These are phyloP conservation scores for Champsocephalus esox DNA, from an alignment of 2,797 vertebrate species.

Conservation along the genomic window DNA sequence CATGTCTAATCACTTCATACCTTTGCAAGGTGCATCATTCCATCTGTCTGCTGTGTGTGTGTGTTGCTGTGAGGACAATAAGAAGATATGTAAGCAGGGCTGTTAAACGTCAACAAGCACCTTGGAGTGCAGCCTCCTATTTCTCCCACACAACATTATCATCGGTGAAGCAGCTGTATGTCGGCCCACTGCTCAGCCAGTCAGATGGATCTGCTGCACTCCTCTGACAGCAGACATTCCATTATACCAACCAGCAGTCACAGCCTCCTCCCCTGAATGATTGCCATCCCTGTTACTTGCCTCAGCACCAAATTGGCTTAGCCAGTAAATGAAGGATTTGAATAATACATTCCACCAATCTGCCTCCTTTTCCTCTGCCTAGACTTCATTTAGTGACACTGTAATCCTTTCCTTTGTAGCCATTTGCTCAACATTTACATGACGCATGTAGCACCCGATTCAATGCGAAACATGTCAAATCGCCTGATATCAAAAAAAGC, in stretches of 20 bases:
- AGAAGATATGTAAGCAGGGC: constrained; percentile 27
- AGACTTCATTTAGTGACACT: constrained; percentile 70
- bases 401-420: constrained; percentile 72
- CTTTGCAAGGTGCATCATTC: constrained; percentile 5
- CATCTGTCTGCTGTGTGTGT: constrained; percentile 23
- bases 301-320: constrained; percentile 85
- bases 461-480: constrained; percentile 27
- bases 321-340: constrained; percentile 84
- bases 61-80: constrained; percentile 17
- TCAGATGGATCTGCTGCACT: constrained; percentile 76
- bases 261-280: constrained; percentile 77
- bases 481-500: neutral
- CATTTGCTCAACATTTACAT: constrained; percentile 53
- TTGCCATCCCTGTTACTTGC: constrained; percentile 70
- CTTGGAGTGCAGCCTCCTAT: constrained; percentile 26
- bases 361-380: constrained; percentile 57
- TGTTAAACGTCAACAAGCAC: constrained; percentile 42
- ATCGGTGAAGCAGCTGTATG: constrained; percentile 56
- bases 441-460: constrained; percentile 10
- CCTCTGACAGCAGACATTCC: constrained; percentile 79
- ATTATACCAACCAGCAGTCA: constrained; percentile 78
- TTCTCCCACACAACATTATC: constrained; percentile 51
- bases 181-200: constrained; percentile 61
- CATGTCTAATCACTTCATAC: constrained; percentile 23
- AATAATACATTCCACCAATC: constrained; percentile 84